Evolutionary conservation across 2,797 vertebrate genomes (phyloP).

Genomic region (Hirundo rustica): DNA sequence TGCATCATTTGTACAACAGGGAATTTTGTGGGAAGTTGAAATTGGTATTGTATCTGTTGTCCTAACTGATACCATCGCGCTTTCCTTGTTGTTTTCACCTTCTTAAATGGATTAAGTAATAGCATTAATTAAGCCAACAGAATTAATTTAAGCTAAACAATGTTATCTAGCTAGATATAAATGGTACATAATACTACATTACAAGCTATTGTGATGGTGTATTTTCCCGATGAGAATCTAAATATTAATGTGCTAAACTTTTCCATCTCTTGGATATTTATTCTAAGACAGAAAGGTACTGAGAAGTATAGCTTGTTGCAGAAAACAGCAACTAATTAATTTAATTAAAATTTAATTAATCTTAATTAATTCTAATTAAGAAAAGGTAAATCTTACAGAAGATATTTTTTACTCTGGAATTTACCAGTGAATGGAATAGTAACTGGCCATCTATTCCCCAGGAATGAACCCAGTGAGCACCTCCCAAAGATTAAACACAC

Average conservation of each 20-base stretch:
- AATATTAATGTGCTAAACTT: not conserved
- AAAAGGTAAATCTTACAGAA: not conserved
- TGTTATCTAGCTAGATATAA: conserved; percentile 24
- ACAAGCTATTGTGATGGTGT: not conserved
- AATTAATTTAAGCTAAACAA: conserved; percentile 23
- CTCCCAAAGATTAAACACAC: not conserved
- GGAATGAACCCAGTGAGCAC: not conserved
- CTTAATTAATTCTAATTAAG: not conserved
- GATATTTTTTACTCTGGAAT: not conserved
- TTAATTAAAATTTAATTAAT: not conserved
- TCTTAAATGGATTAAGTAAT: conserved; percentile 14
- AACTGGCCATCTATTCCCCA: not conserved
- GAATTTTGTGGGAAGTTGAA: not conserved
- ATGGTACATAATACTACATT: not conserved
- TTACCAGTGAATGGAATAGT: not conserved
- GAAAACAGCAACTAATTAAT: not conserved
- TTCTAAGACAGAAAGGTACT: not conserved
- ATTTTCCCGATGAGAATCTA: not conserved
- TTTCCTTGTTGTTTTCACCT: not conserved
- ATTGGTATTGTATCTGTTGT: not conserved
- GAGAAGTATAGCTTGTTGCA: not conserved
- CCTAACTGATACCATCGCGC: not conserved
- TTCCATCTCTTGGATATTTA: not conserved
- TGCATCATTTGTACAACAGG: not conserved
- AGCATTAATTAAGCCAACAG: conserved; percentile 34